A percentile compares a stretch with the other conserved stretches of the same genome.
These are phyloP conservation scores for Muntiacus muntjak DNA, from an alignment of 2,113 vertebrate genomes.

Conservation along the genomic window DNA sequence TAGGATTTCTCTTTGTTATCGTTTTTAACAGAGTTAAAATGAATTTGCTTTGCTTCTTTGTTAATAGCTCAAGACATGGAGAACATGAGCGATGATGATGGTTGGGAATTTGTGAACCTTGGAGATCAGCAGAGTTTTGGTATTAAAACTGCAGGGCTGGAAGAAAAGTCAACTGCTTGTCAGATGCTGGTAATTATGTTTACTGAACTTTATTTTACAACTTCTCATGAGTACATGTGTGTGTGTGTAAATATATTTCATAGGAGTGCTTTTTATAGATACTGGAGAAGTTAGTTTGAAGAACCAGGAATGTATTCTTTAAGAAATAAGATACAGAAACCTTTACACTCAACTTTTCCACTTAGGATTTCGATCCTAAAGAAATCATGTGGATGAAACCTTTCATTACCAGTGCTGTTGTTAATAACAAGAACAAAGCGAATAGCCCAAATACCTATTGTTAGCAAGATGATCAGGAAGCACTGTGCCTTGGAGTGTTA, in stretches of 20 bases:
- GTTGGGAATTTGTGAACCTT: constrained; percentile 99
- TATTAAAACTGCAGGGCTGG: constrained; percentile 97
- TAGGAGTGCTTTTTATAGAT: background rate
- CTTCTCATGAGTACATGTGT: background rate
- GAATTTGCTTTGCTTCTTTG: background rate
- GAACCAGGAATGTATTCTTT: background rate
- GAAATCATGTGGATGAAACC: background rate
- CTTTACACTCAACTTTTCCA: background rate
- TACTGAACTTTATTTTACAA: background rate
- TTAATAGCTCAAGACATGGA: constrained; percentile 97
- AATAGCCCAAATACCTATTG: background rate
- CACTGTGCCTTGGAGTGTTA: background rate
- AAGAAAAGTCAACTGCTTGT: constrained; percentile 98
- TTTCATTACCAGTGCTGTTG: background rate
- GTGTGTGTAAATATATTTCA: background rate
- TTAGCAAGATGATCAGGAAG: background rate
- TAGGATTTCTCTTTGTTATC: background rate
- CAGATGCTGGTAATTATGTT: constrained; percentile 92
- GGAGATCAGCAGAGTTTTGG: constrained; percentile 99
- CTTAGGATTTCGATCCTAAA: background rate
- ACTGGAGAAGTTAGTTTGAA: constrained; percentile 6
- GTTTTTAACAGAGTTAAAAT: background rate
- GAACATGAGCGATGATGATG: constrained; percentile 97
- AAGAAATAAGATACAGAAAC: background rate
- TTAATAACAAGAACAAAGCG: background rate